These are phyloP conservation scores for Leiothrix lutea DNA, from an alignment of 2,113 vertebrate genomes.

Conservation along the genomic window DNA sequence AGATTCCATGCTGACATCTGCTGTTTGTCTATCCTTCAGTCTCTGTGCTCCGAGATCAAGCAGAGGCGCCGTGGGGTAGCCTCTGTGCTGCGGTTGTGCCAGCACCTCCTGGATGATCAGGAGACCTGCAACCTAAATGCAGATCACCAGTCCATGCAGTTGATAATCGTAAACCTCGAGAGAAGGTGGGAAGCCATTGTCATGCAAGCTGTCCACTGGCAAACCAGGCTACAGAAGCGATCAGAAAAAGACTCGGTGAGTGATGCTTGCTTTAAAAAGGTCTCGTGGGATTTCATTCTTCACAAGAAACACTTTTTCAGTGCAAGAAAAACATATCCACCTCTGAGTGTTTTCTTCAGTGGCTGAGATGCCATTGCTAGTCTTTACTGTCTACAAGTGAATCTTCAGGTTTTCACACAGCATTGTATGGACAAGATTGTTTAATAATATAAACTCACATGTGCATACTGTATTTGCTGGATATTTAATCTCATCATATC, in stretches of 20 bases:
- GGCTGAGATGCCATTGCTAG: not conserved
- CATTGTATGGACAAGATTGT: not conserved
- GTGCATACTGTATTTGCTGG: not conserved
- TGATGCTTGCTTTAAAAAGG: constrained; percentile 11
- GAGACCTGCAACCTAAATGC: constrained; percentile 83
- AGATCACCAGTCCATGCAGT: constrained; percentile 89
- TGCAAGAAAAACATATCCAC: not conserved
- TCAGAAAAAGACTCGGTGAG: constrained; percentile 84
- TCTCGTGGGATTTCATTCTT: not conserved
- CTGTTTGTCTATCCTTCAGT: constrained; percentile 72
- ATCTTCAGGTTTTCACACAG: not conserved
- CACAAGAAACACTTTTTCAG: not conserved
- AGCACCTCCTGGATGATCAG: constrained; percentile 89
- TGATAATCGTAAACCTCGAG: constrained; percentile 94
- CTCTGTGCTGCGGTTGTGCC: constrained; percentile 91
- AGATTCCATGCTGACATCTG: not conserved
- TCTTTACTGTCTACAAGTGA: not conserved
- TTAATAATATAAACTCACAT: not conserved
- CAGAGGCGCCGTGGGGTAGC: constrained; percentile 86
- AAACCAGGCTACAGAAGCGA: constrained; percentile 85
- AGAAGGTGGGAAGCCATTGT: constrained; percentile 97
- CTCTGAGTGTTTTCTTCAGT: not conserved
- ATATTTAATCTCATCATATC: not conserved
- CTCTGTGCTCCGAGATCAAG: constrained; percentile 88
- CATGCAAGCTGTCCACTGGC: constrained; percentile 98